phyloP scores from a whole-genome alignment of 2,888 invertebrate species.

The Drosophila nr. perissopoda region DNA sequence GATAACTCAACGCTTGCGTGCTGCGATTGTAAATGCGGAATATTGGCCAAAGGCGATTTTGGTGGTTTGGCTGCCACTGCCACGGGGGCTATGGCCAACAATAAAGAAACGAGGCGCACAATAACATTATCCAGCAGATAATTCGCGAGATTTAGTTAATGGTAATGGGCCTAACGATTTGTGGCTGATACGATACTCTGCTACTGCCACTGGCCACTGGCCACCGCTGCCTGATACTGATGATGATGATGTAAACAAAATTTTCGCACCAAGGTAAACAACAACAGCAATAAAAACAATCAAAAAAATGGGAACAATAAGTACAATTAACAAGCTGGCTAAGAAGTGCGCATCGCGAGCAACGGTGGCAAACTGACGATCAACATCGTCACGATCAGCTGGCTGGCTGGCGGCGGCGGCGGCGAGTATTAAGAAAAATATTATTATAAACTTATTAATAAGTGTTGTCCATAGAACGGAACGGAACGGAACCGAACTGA shows the following conservation, averaged over 20 bases:
- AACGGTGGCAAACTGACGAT: constrained; percentile 51
- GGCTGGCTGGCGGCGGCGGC: constrained; percentile 35
- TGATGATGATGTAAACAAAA: constrained; percentile 55
- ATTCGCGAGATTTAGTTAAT: constrained; percentile 39
- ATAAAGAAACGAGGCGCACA: constrained; percentile 33
- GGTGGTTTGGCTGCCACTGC: constrained; percentile 3
- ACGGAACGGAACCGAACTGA: neutral
- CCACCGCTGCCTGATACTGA: constrained; percentile 4
- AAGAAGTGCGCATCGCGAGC: constrained; percentile 54
- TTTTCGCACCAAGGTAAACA: constrained; percentile 50
- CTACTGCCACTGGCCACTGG: constrained; percentile 25
- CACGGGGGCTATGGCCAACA: constrained; percentile 12
- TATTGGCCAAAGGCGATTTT: constrained; percentile 5
- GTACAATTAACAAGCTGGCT: neutral
- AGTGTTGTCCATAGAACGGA: constrained; percentile 65
- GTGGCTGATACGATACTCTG: constrained; percentile 29
- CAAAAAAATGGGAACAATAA: neutral
- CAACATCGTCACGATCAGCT: constrained; percentile 7
- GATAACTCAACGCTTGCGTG: constrained; percentile 11
- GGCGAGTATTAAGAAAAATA: constrained; percentile 51
- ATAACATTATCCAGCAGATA: constrained; percentile 52
- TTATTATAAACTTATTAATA: constrained; percentile 76
- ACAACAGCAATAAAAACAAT: constrained; percentile 32
- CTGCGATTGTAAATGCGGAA: constrained; percentile 33
- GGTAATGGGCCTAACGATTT: constrained; percentile 61